Conservation (phyloP, 1,140 invertebrate genomes). For the Achatina immaculata region DNA sequence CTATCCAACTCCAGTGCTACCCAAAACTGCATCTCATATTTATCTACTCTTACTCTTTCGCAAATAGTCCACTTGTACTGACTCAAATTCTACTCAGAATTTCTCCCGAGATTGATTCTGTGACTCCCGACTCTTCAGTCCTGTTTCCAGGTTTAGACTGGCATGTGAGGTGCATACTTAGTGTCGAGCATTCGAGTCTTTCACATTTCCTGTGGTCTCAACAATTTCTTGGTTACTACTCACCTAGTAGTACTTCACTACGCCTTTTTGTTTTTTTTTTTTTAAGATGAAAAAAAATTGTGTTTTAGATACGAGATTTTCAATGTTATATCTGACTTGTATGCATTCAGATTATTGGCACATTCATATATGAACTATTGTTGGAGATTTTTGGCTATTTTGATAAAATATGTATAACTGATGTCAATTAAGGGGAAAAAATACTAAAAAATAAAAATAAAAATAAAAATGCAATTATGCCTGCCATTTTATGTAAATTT, state of each 20-base stretch:
- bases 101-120: no score
- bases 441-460: neutral
- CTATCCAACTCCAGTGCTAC: no score
- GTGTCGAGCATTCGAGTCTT: conserved; percentile 67
- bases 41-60: no score
- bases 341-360: neutral
- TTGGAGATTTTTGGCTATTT: neutral
- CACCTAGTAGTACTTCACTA: conserved; percentile 34
- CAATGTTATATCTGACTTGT: neutral
- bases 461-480: conserved; percentile 13
- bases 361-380: neutral
- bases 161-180: conserved; percentile 63
- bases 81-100: no score
- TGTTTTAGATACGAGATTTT: conserved; percentile 26
- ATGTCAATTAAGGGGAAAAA: conserved; percentile 19
- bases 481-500: conserved; percentile 29
- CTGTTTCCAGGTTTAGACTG: neutral
- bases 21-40: no score
- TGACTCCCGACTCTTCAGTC: no score
- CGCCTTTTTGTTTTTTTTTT: conserved; percentile 14
- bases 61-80: no score
- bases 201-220: conserved; percentile 67
- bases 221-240: no score
- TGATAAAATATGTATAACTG: conserved; percentile 18
- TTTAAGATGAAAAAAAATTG: neutral